Base-by-base conservation (phyloP, 1,140 invertebrate species). In the Patella vulgata region DNA sequence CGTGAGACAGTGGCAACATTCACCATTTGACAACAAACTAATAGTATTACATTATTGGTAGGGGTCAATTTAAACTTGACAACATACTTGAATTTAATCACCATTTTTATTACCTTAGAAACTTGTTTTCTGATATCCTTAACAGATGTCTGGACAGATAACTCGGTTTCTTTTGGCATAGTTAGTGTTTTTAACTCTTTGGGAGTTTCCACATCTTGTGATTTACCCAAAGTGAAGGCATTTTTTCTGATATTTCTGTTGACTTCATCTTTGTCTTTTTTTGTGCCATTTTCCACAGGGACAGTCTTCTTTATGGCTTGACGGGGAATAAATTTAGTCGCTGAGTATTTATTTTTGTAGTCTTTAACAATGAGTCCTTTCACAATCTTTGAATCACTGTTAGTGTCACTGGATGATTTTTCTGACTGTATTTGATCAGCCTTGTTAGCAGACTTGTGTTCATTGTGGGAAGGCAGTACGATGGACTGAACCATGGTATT, bases 301-400 rank as follows among this genome's bases (percentile, higher is more conserved):
- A 65, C 50, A 31, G 39, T 56, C 42, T 58, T 67, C 31, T 57
- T 63, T 19, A 58, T 25, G 11, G 71, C 66, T 54, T 81, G 79
- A 33, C 79, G 57, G n/a, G 79, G 79, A 21, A 81, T 61, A 70
- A 81, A 81, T 44, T 58, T 70, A n/a, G 74, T 73, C 21, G 62
- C 48, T 14, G 66, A 19, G 8, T 55, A 59, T 17, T 40, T 44
- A 33, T 70, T 68, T 39, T 63, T 71, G 44, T 66, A 73, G 27
- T 72, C 47, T 59, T 66, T 71, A 3, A 79, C 63, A 17, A 78
- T 50, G 30, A 79, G 17, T 40, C 47, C 40, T 31, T 59, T 53
- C 17, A 40, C 44, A 23, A 39, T 56, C n/a, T 39, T 51, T 14
- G n/a, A n/a, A n/a, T n/a, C n/a, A n/a, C n/a, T n/a, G n/a, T n/a